A percentile compares a stretch with the other conserved stretches of the same genome.
phyloP scores from a whole-genome alignment of 2,888 invertebrate genomes.

The Trachelus tabidus region DNA sequence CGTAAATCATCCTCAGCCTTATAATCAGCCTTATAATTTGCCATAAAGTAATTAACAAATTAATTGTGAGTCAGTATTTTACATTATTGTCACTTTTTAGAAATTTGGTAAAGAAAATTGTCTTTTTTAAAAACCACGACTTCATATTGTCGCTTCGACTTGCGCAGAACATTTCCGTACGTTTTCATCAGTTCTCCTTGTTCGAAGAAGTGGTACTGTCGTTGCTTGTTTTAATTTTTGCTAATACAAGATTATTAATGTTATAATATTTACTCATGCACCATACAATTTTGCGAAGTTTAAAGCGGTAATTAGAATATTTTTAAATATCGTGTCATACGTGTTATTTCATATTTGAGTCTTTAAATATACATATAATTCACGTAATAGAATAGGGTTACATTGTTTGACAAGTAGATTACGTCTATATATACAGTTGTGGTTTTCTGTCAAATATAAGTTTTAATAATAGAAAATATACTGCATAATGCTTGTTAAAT shows the following conservation, averaged over 20 bases:
- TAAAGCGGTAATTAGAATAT: slow-evolving; percentile 34
- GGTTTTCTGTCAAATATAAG: not conserved
- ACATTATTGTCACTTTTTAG: not conserved
- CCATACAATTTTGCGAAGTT: slow-evolving; percentile 29
- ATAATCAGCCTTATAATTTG: not conserved
- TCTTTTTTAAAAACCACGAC: not conserved
- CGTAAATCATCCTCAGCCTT: too few species aligned
- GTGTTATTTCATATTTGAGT: not conserved
- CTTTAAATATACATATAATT: not conserved
- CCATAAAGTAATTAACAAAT: not conserved
- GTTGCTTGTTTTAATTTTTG: not conserved
- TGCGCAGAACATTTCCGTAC: not conserved
- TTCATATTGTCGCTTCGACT: not conserved
- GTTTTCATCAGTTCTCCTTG: not conserved
- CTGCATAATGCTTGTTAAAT: not conserved
- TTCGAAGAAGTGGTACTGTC: not conserved
- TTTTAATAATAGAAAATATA: not conserved
- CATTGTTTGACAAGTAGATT: not conserved
- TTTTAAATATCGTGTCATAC: slow-evolving; percentile 9
- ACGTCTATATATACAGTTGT: not conserved
- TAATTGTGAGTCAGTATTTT: not conserved
- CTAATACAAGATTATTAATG: not conserved
- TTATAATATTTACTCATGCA: slow-evolving; percentile 34
- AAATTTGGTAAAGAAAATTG: not conserved
- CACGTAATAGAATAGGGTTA: not conserved